Base-by-base conservation (phyloP, 2,113 vertebrate genomes). In the Polypterus senegalus region DNA sequence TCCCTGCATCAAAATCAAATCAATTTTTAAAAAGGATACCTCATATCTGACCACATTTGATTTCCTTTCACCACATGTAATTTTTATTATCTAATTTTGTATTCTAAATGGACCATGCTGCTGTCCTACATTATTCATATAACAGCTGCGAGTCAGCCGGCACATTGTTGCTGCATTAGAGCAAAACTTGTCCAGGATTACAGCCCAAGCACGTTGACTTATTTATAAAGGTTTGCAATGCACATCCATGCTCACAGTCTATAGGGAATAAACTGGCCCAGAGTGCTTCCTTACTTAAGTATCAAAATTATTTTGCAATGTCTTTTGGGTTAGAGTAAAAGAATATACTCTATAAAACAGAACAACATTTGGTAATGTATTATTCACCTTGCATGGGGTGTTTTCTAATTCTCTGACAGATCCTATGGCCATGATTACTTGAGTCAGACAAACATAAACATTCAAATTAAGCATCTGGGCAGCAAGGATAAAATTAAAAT, bases 21-120 rank as follows among this genome's bases (percentile, higher is more conserved):
- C 7, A 8, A 52, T 10, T 8, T 52, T 52, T 52, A 52, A 3
- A 52, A 52, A 52, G 10, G 51, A 4, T 52, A 52, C 51, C 51
- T 52, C 51, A 52, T 52, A 82, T 83, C 73, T 84, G 85, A 86
- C 87, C 85, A 75, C 77, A 86, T 84, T 87, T 79, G 76, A 73
- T 70, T 79, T 80, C 80, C 76, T 71, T 73, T 80, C 77, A 75
- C 74, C 81, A 78, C 74, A 77, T 80, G 69, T 76, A 76, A 87
- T 81, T 86, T 87, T 77, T 82, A 83, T 69, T 79, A 77, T 75
- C 83, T 83, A 85, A 86, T 86, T 86, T 81, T 81, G 83, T 83
- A 80, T 76, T 75, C 67, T 83, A 76, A 73, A 67, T 75, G 79
- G 71, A 71, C 73, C 59, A 70, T 76, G 76, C 62, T 73, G 79